Conservation (phyloP, 1,140 invertebrate genomes). For the Leptoteleia sp. region DNA sequence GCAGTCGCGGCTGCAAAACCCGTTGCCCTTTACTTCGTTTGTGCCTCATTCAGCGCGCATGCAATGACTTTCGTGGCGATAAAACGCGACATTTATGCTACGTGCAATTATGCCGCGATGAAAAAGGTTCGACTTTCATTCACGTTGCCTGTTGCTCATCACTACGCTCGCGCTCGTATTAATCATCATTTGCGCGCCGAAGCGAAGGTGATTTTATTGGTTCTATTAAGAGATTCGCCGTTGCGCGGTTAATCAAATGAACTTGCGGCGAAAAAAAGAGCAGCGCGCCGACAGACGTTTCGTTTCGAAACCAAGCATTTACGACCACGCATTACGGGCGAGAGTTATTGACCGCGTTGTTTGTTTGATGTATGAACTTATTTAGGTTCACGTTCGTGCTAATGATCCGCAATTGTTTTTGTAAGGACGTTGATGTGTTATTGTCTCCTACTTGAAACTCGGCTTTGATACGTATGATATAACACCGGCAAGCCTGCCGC, state of each 20-base stretch:
- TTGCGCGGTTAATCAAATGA: constrained; percentile 18
- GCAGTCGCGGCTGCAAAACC: constrained; percentile 62
- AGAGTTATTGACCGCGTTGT: constrained; percentile 10
- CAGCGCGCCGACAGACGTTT: constrained; percentile 2
- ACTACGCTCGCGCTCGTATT: constrained; percentile 23
- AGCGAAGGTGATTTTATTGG: constrained; percentile 15
- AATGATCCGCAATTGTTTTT: constrained; percentile 15
- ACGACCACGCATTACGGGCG: constrained; percentile 16
- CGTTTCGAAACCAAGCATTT: constrained; percentile 24
- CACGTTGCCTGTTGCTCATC: constrained; percentile 23
- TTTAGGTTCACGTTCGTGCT: constrained; percentile 19
- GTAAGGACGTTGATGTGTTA: constrained; percentile 4
- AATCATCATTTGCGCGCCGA: constrained; percentile 19
- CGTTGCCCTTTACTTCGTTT: constrained; percentile 75
- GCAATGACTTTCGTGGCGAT: constrained; percentile 44
- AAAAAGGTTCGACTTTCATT: constrained; percentile 55
- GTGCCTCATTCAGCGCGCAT: constrained; percentile 45
- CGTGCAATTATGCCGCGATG: constrained; percentile 43
- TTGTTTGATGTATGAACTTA: constrained; percentile 28
- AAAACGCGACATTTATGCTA: constrained; percentile 68
- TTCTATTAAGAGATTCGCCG: constrained; percentile 11
- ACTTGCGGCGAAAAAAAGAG: constrained; percentile 1
- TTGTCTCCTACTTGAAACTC: not conserved
- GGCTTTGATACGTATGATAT: not conserved
- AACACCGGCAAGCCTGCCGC: too few relatives aligned